Conservation (phyloP, 2,888 invertebrate genomes). For the Nomada fabriciana region DNA sequence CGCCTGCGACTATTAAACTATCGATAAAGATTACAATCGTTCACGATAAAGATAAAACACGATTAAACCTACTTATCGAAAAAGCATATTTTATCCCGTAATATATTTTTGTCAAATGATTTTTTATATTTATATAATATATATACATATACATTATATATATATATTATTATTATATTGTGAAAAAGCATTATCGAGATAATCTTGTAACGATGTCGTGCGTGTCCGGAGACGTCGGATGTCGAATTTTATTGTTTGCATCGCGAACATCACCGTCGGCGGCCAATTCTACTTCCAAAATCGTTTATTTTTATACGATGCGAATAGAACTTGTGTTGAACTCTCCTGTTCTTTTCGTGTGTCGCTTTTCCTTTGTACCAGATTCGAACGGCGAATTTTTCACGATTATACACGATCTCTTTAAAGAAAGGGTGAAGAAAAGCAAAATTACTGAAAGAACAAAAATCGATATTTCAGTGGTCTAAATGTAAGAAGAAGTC, state of each 20-base stretch:
- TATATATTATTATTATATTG: constrained; percentile 49
- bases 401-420: constrained; percentile 45
- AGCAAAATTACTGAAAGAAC: constrained; percentile 18
- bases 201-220: constrained; percentile 58
- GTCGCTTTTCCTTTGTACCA: constrained; percentile 69
- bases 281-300: constrained; percentile 72
- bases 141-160: constrained; percentile 60
- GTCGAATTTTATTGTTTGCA: constrained; percentile 34
- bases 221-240: constrained; percentile 54
- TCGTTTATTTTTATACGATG: constrained; percentile 82
- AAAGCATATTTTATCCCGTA: constrained; percentile 70
- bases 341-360: constrained; percentile 68
- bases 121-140: constrained; percentile 72
- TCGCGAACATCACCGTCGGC: constrained; percentile 57
- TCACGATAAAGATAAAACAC: constrained; percentile 53
- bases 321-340: constrained; percentile 70
- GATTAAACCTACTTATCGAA: constrained; percentile 64
- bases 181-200: constrained; percentile 53
- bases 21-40: constrained; percentile 57
- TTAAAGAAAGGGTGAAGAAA: constrained; percentile 30
- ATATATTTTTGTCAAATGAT: constrained; percentile 72
- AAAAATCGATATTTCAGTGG: constrained; percentile 58
- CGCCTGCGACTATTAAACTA: constrained; percentile 57
- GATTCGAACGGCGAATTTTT: constrained; percentile 60
- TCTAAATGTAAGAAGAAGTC: constrained; percentile 72